These are phyloP conservation scores for Pterostichus niger DNA, from an alignment of 2,888 invertebrate genomes.

Conservation along the genomic window DNA sequence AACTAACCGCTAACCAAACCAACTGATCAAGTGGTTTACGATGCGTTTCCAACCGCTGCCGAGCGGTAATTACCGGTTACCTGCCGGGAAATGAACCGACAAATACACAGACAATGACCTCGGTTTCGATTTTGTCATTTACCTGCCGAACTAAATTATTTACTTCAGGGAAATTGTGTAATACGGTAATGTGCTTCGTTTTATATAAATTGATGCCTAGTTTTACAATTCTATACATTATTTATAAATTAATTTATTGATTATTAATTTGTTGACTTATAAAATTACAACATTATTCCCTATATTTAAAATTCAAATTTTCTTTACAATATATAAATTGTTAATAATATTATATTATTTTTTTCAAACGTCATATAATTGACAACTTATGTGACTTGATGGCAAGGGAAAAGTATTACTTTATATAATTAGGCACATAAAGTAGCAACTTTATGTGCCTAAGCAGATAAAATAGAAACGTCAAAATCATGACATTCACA, in stretches of 20 bases:
- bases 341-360: too few relatives aligned
- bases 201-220: neutral
- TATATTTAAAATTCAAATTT: too few relatives aligned
- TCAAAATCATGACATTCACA: too few relatives aligned
- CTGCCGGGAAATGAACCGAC: constrained; percentile 35
- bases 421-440: too few relatives aligned
- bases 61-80: constrained; percentile 51
- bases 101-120: constrained; percentile 10
- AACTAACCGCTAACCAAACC: constrained; percentile 51
- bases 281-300: neutral
- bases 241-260: neutral
- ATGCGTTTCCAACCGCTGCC: constrained; percentile 17
- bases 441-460: too few relatives aligned
- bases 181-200: constrained; percentile 13
- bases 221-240: neutral
- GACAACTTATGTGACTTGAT: too few relatives aligned
- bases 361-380: too few relatives aligned
- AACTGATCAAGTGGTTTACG: constrained; percentile 54
- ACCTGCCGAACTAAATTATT: constrained; percentile 5
- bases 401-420: too few relatives aligned
- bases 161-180: neutral
- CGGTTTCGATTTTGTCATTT: constrained; percentile 26
- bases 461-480: too few relatives aligned
- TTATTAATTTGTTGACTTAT: neutral
- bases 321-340: too few relatives aligned